Evolutionary conservation across 2,888 invertebrate genomes (phyloP).

Genomic region (Anthoptus insignis): DNA sequence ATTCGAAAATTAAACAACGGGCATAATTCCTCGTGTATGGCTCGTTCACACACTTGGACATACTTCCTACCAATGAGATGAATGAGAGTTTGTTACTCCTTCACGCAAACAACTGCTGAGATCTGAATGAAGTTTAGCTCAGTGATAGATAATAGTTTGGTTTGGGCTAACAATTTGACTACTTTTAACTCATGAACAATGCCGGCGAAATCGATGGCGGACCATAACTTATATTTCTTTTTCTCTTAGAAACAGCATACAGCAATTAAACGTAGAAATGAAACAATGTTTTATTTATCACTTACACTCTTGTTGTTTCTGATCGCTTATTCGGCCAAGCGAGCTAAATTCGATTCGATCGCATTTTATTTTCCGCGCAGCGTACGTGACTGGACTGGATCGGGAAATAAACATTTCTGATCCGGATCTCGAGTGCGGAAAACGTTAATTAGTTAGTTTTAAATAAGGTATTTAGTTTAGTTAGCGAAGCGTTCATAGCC

Average conservation of each 20-base stretch:
- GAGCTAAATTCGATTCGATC: slow-evolving; percentile 15
- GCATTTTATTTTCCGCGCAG: slow-evolving; percentile 20
- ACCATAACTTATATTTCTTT: background rate
- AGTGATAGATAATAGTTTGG: too few species aligned
- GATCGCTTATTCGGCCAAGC: slow-evolving; percentile 2
- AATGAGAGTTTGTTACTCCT: too few species aligned
- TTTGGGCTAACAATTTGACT: too few species aligned
- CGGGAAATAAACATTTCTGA: slow-evolving; percentile 20
- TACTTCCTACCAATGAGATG: too few species aligned
- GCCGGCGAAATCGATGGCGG: slow-evolving; percentile 37
- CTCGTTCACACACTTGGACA: too few species aligned
- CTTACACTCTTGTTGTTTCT: background rate
- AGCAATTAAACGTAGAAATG: background rate
- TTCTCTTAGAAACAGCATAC: background rate
- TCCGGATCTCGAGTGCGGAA: background rate
- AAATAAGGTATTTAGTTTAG: background rate
- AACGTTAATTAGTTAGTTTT: slow-evolving; percentile 16
- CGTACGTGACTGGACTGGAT: slow-evolving; percentile 18
- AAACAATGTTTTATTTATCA: background rate
- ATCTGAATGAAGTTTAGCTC: too few species aligned
- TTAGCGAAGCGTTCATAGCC: background rate
- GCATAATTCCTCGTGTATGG: too few species aligned
- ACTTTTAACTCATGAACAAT: too few species aligned
- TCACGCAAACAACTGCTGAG: too few species aligned
- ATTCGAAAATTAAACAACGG: too few species aligned